Base-by-base conservation (phyloP, 2,797 vertebrate species). In the Lateolabrax maculatus region DNA sequence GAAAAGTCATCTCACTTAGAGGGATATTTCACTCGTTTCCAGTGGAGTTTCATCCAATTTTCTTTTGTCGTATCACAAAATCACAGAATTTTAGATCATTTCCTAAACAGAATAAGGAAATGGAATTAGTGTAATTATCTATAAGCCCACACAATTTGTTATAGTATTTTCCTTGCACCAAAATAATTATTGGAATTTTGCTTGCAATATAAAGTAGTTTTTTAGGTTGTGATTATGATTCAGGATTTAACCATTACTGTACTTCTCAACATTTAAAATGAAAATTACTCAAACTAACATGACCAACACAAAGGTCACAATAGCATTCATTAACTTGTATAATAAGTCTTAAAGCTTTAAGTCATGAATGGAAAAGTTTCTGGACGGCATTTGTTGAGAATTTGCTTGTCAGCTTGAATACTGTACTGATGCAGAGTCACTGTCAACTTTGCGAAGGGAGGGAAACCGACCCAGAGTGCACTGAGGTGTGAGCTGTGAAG, bases 401-500 rank as follows among this genome's bases (percentile, higher is more conserved):
- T 41, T 73, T 55, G 36, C 53, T 44, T 51, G 66, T 72, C 52
- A 66, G 72, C 25, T 56, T 57, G 21, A 63, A 67, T 57, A 31
- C 57, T 75, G 56, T 29, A 25, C 63, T 48, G 82, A 75, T 65
- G 83, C 34, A 39, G 10, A 16, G 55, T 62, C 84, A 46, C 37
- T 2, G 76, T 79, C 36, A 53, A 53, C 66, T 74, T 61, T 51
- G 71, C 39, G 58, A 41, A 63, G 39, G 31, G 61, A 75, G 31
- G 18, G 65, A 56, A 31, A 77, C 25, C 36, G 67, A 49, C 55
- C 71, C 75, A 12, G 63, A 68, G 62, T 77, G 84, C 86, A 83
- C 43, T 75, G 79, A 80, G 71, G 82, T 86, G 77, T 80, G 88
- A 87, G 75, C 69, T 48, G 62, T 76, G 81, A 72, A 78, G 49